A percentile compares a stretch with the other conserved stretches of the same genome.
phyloP scores from a whole-genome alignment of 2,888 invertebrate genomes.

The Escarpia spicata region DNA sequence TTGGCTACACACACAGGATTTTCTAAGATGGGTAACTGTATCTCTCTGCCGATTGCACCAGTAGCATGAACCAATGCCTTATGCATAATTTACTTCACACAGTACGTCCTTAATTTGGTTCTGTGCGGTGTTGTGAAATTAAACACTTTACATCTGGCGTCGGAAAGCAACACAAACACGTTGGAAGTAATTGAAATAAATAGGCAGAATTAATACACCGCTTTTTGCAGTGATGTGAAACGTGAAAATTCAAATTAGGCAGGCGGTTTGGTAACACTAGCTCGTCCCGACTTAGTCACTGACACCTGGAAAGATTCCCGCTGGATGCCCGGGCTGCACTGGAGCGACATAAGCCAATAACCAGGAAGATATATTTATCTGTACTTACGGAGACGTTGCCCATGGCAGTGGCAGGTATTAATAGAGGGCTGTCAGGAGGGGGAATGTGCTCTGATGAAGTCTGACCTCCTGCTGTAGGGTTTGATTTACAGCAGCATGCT shows the following conservation, averaged over 20 bases:
- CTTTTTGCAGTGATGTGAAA: not conserved
- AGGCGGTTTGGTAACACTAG: not conserved
- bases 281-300: not conserved
- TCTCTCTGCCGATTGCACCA: not conserved
- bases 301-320: not conserved
- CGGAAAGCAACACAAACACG: not conserved
- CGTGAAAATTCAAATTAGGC: conserved; percentile 1
- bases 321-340: not conserved
- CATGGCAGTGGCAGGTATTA: not conserved
- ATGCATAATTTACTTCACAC: not conserved
- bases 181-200: not conserved
- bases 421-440: not conserved
- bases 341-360: not conserved
- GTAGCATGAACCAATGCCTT: not conserved
- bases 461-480: not conserved
- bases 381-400: not conserved
- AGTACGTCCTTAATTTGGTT: not conserved
- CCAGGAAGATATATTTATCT: not conserved
- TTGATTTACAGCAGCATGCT: not conserved
- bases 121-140: not conserved
- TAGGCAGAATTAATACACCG: not conserved
- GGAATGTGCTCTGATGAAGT: not conserved
- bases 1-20: no score
- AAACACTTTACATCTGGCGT: not conserved
- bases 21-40: not conserved